These are phyloP conservation scores for Drosophila prosaltans DNA, from an alignment of 1,140 invertebrate species.

Conservation along the genomic window DNA sequence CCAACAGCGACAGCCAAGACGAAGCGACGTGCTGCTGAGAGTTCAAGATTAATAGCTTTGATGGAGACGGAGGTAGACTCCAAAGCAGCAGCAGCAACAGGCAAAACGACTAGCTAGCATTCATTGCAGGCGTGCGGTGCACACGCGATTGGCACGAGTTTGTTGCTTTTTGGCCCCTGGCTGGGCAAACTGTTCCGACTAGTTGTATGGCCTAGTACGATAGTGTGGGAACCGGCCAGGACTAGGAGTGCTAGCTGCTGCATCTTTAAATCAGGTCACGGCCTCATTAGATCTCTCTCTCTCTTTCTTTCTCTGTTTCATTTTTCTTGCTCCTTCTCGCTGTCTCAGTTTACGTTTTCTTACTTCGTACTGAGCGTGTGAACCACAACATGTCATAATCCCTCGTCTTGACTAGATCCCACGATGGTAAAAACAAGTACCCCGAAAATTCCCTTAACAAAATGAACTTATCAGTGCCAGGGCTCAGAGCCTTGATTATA, in stretches of 20 bases:
- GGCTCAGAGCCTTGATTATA: slow-evolving; percentile 75
- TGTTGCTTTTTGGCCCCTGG: slow-evolving; percentile 50
- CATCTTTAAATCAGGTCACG: slow-evolving; percentile 66
- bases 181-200: slow-evolving; percentile 65
- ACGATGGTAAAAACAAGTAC: slow-evolving; percentile 9
- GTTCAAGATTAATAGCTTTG: slow-evolving; percentile 69
- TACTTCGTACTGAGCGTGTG: slow-evolving; percentile 63
- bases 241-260: slow-evolving; percentile 36
- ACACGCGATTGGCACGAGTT: slow-evolving; percentile 83
- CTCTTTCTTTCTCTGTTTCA: background rate
- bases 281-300: slow-evolving; percentile 71
- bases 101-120: slow-evolving; percentile 49
- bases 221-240: slow-evolving; percentile 70
- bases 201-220: slow-evolving; percentile 22
- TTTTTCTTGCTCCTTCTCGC: background rate
- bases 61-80: slow-evolving; percentile 8
- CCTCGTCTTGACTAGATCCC: slow-evolving; percentile 46
- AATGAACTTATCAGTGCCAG: slow-evolving; percentile 75
- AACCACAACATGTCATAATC: slow-evolving; percentile 77
- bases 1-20: slow-evolving; percentile 18
- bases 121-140: slow-evolving; percentile 67
- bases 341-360: slow-evolving; percentile 10
- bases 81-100: slow-evolving; percentile 38
- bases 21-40: slow-evolving; percentile 42
- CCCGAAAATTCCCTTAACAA: slow-evolving; percentile 45